Evolutionary conservation across 1,140 invertebrate species (phyloP), one percentile per base, ranked within the genome.

Genomic region (Yoshiicerus persimilis): DNA sequence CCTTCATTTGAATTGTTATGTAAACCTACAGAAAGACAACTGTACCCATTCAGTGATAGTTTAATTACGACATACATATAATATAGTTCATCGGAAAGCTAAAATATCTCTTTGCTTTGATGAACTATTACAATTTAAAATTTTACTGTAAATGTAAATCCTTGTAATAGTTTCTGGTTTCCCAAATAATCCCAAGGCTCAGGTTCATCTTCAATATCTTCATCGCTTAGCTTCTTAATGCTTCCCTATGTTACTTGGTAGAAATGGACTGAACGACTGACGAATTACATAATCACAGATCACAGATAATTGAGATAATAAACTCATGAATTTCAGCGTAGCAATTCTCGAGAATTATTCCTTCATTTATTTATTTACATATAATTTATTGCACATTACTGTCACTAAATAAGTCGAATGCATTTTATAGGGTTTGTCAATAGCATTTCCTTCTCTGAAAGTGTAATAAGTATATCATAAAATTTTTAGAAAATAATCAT

Each of bases 211-310:
- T 36, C 38, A 41, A 34, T 38, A 56, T 25, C 38, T 41, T 47
- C 23, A 56, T n/a, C 8, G 38, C 83, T 47, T 84, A 27, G 83
- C 83, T 84, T 84, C 16, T 41, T 84, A 27, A 27, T 27, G 23
- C 38, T 56, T 56, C 16, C 16, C 16, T 56, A 56, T 4, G 20
- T 41, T 41, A 4, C 13, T 34, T 39, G 47, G 38, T 80, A 80
- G 20, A 80, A 80, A 80, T 38, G 75, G 75, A 80, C 75, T 80
- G 75, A 80, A 80, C 75, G 75, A 80, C 75, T 80, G 75, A 80
- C 75, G 75, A 80, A 80, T 80, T 80, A 80, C 75, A 80, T 80
- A 80, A 80, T 36, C 34, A 80, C 75, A 38, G 75, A n/a, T n/a
- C n/a, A n/a, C n/a, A n/a, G n/a, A n/a, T n/a, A n/a, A n/a, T n/a